Percentiles rank a stretch among this genome's conserved stretches.
Conservation (phyloP, 30 jellyfish, hydroid and myxozoan species). For the Euphysa ruthae region DNA sequence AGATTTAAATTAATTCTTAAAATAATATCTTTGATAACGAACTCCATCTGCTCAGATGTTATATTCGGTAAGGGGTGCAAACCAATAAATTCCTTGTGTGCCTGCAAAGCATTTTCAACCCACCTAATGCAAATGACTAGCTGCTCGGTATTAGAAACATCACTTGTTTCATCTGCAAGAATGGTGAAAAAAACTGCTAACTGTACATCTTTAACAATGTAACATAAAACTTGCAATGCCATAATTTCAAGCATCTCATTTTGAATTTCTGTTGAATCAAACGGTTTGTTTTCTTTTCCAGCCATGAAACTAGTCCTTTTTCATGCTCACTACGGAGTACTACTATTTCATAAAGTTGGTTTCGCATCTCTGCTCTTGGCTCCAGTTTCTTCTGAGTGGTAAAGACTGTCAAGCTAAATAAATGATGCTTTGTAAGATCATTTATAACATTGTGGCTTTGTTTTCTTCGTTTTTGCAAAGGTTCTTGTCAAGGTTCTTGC, state of each 20-base stretch:
- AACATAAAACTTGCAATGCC: slow-evolving; percentile 10
- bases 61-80: slow-evolving; percentile 32
- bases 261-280: slow-evolving; percentile 34
- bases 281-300: not conserved
- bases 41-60: slow-evolving; percentile 37
- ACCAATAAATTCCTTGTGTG: slow-evolving; percentile 38
- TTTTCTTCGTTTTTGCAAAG: too few species aligned
- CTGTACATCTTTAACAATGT: not conserved
- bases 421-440: too few species aligned
- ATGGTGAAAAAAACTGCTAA: not conserved
- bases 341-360: slow-evolving; percentile 10
- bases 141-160: slow-evolving; percentile 29
- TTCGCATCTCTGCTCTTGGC: not conserved
- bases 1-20: not conserved
- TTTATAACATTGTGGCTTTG: too few species aligned
- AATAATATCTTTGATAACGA: not conserved
- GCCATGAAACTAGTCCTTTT: slow-evolving; percentile 5
- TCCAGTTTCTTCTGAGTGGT: too few species aligned
- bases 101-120: slow-evolving; percentile 41
- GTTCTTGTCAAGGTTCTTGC: too few species aligned
- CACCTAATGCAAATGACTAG: slow-evolving; percentile 15
- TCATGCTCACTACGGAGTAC: slow-evolving; percentile 15
- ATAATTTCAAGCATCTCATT: slow-evolving; percentile 38
- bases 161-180: slow-evolving; percentile 28
- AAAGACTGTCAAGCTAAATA: too few species aligned